phyloP scores from a whole-genome alignment of 1,140 invertebrate species.

The Chlorops oryzae region DNA sequence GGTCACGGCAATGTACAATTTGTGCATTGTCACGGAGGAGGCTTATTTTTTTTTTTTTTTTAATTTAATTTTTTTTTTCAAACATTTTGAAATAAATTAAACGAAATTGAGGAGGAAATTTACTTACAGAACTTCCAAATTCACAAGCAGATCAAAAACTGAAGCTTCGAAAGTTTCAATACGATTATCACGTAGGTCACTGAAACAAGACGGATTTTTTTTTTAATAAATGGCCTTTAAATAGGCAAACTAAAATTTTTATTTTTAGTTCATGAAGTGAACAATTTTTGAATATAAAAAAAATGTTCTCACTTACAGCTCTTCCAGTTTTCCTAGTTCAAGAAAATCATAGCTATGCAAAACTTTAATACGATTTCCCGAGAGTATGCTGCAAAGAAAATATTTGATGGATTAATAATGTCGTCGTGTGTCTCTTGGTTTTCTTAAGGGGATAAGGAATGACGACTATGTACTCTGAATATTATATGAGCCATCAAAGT shows the following conservation, averaged over 20 bases:
- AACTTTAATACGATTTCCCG: slow-evolving; percentile 35
- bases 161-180: slow-evolving; percentile 32
- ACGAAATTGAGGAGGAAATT: not conserved
- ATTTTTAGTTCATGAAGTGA: no score
- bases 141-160: slow-evolving; percentile 34
- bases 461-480: no score
- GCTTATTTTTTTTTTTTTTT: slow-evolving; percentile 3
- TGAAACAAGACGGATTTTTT: slow-evolving; percentile 19
- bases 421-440: no score
- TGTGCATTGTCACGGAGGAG: slow-evolving; percentile 46
- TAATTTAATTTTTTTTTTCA: not conserved
- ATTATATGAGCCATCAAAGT: no score
- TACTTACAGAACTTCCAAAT: slow-evolving; percentile 47
- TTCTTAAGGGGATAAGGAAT: no score
- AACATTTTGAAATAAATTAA: not conserved
- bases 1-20: slow-evolving; percentile 62
- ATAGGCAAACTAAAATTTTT: no score
- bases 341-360: slow-evolving; percentile 32
- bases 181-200: slow-evolving; percentile 47
- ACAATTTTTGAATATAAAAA: slow-evolving; percentile 4
- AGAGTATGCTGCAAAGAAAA: slow-evolving; percentile 35
- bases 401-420: no score
- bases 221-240: no score
- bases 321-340: slow-evolving; percentile 35
- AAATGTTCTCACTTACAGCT: slow-evolving; percentile 41